Base-by-base conservation (phyloP, 2,797 vertebrate species). In the Columba guinea region DNA sequence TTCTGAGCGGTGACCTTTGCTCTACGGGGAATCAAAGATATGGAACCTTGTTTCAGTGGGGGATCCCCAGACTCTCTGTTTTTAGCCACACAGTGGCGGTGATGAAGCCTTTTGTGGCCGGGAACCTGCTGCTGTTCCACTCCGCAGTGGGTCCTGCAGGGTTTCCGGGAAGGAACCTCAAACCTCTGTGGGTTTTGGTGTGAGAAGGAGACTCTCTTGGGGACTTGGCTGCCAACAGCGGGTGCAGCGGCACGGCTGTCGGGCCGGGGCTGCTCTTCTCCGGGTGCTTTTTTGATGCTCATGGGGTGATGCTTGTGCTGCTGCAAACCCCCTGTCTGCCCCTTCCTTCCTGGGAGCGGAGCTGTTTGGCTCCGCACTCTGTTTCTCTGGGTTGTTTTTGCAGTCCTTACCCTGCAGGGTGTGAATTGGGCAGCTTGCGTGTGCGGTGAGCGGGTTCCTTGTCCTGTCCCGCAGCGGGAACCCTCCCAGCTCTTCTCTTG, bases 11-110 rank as follows among this genome's bases (percentile, higher is more conserved):
- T 32, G 39, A 10, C 65, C 34, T 81, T 60, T 60, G 46, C 56
- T 35, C 28, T 27, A 0, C 0, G 0, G 56, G 24, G 1, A 20
- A 18, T 44, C 3, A 3, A 27, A 89, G 56, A 14, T 24, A 8
- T 0, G 5, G 46, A 49, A 5, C 53, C 6, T 0, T 18, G 2
- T 35, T 81, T 39, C 65, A 59, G 27, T 23, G 9, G 12, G n/a
- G 39, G 11, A 7, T 64, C 59, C 68, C n/a, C 73, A 51, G 7
- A 11, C 37, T 52, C 3, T 0, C 24, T 7, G 19, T 13, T 84
- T 52, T 60, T 10, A 58, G 34, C 37, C 52, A 22, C 46, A 4
- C 26, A 8, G 19, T 18, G 59, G 5, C 55, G n/a, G 9, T 19
- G 60, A 39, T 65, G 60, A 35, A 87, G 26, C 28, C 34, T 35